Percentiles rank a stretch among this genome's conserved stretches.
Evolutionary conservation across 2,797 vertebrate genomes (phyloP).

Genomic region (Graptemys geographica): DNA sequence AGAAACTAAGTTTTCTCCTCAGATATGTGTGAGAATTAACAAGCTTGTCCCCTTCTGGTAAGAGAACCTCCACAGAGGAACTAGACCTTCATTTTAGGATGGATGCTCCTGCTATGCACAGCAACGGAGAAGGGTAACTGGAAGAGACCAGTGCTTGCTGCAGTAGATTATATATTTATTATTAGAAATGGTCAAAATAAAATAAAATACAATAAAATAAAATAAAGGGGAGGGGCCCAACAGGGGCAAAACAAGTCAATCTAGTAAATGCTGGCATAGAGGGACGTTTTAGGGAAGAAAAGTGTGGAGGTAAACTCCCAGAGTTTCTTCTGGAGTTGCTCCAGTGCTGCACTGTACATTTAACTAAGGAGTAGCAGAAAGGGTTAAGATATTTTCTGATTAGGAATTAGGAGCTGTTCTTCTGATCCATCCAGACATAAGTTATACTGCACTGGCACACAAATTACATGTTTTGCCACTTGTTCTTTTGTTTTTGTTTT

Average conservation of each 20-base stretch:
- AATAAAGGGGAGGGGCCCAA: neutral
- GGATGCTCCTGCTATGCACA: neutral
- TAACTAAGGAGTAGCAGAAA: neutral
- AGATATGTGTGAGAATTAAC: neutral
- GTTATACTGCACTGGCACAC: neutral
- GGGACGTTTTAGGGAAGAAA: neutral
- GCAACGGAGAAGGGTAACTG: neutral
- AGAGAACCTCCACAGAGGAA: neutral
- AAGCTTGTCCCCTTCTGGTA: neutral
- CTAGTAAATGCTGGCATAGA: neutral
- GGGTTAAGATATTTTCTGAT: neutral
- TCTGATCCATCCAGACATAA: neutral
- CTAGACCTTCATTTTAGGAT: neutral
- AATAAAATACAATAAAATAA: neutral
- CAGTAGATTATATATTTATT: neutral
- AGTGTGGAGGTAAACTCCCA: neutral
- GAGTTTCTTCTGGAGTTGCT: neutral
- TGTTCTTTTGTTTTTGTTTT: neutral
- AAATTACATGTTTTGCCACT: neutral
- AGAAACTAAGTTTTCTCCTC: neutral
- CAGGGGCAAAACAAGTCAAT: neutral
- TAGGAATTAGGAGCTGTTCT: neutral
- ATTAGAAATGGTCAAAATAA: neutral
- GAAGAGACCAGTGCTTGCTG: neutral
- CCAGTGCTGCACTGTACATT: neutral